Percentiles rank a stretch among this genome's conserved stretches.
Conservation (phyloP, 1,140 invertebrate genomes). For the Drosophila kanapiae region DNA sequence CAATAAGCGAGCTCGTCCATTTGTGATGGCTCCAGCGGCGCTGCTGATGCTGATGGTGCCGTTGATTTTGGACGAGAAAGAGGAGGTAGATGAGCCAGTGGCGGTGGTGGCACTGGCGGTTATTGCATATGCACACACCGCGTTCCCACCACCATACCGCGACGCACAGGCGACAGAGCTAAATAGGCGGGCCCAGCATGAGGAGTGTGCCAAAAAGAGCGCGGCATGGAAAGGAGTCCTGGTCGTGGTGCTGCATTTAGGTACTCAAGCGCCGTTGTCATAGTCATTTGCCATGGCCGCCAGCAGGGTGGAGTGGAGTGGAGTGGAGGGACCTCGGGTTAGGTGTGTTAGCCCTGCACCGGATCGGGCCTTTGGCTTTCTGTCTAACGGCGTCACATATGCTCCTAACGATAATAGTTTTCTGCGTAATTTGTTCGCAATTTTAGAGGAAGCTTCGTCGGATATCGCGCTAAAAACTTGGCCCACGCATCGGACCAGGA, state of each 20-base stretch:
- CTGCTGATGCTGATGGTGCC: slow-evolving; percentile 45
- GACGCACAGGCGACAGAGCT: slow-evolving; percentile 50
- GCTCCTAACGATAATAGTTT: slow-evolving; percentile 84
- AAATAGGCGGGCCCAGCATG: slow-evolving; percentile 65
- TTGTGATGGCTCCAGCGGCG: slow-evolving; percentile 45
- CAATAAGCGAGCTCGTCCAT: slow-evolving; percentile 69
- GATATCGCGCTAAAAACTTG: slow-evolving; percentile 67
- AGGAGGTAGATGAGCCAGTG: slow-evolving; percentile 13
- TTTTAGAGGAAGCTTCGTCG: slow-evolving; percentile 65
- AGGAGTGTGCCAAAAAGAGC: slow-evolving; percentile 39
- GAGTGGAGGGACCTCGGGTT: neutral
- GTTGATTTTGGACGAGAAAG: slow-evolving; percentile 1
- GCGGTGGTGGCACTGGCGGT: slow-evolving; percentile 52
- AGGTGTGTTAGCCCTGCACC: slow-evolving; percentile 31
- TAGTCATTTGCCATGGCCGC: slow-evolving; percentile 62
- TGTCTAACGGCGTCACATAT: slow-evolving; percentile 77
- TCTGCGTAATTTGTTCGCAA: slow-evolving; percentile 84
- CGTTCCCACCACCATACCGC: slow-evolving; percentile 16
- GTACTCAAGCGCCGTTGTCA: slow-evolving; percentile 68
- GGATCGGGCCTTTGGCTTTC: slow-evolving; percentile 50
- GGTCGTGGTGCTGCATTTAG: slow-evolving; percentile 69
- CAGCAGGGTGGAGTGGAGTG: neutral
- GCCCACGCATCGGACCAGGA: slow-evolving; percentile 10
- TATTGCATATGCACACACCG: slow-evolving; percentile 70
- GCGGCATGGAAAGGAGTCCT: slow-evolving; percentile 18